Conservation (phyloP, 2,797 vertebrate genomes). For the Falco berigora region DNA sequence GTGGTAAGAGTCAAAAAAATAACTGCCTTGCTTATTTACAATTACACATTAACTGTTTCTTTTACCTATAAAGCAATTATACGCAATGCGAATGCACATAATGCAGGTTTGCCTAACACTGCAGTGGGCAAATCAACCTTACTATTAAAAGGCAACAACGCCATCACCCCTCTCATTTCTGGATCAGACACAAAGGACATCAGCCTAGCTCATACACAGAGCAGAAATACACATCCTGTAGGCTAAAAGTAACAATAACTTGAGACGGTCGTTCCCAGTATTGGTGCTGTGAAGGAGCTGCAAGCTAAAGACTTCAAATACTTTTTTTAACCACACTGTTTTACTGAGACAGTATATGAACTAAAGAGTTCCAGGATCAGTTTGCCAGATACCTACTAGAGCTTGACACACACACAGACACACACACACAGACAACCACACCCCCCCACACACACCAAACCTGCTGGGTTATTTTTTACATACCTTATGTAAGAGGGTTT, state of each 20-base stretch:
- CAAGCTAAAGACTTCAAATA: not conserved
- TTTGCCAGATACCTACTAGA: not conserved
- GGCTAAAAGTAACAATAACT: not conserved
- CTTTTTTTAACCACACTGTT: not conserved
- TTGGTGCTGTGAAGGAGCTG: not conserved
- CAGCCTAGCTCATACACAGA: not conserved
- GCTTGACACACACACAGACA: not conserved
- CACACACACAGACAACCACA: too few relatives aligned
- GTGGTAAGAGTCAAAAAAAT: not conserved
- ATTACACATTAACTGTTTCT: not conserved
- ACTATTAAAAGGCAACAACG: not conserved
- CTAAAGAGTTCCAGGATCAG: not conserved
- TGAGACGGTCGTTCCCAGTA: accelerated
- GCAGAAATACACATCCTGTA: not conserved
- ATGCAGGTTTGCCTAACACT: not conserved
- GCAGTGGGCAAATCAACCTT: not conserved
- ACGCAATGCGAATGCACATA: not conserved
- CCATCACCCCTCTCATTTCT: not conserved
- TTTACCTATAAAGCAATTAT: not conserved
- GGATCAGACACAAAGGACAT: not conserved
- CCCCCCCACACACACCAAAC: too few relatives aligned
- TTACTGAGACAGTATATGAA: not conserved
- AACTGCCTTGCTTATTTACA: not conserved
- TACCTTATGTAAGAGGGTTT: not conserved
- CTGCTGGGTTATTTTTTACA: not conserved